These are phyloP conservation scores for Selenia dentaria DNA, from an alignment of 2,888 invertebrate genomes.

Conservation along the genomic window DNA sequence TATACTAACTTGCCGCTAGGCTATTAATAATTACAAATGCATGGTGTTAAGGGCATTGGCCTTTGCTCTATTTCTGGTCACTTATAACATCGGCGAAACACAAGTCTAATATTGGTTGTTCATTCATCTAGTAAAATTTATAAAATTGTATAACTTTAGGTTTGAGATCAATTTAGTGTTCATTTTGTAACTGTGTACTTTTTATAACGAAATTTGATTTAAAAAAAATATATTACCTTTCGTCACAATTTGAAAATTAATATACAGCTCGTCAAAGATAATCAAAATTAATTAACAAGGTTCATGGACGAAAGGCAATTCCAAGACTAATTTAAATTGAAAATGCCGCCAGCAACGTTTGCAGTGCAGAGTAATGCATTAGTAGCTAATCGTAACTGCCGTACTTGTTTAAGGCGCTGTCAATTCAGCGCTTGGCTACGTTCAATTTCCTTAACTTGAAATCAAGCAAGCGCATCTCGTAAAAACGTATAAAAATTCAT, in stretches of 20 bases:
- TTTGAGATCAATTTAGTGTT: no score
- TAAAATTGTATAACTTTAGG: no score
- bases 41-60: slow-evolving; percentile 25
- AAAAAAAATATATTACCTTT: no score
- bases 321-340: not conserved
- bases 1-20: not conserved
- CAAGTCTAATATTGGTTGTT: slow-evolving; percentile 12
- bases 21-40: slow-evolving; percentile 27
- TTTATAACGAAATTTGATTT: no score
- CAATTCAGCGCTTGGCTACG: no score
- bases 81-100: slow-evolving; percentile 9
- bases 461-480: no score
- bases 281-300: not conserved
- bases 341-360: not conserved
- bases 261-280: no score
- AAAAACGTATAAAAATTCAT: no score
- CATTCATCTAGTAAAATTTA: slow-evolving; percentile 1
- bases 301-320: not conserved
- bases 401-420: no score
- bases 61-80: slow-evolving; percentile 29
- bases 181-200: no score
- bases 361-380: not conserved
- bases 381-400: not conserved
- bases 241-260: no score
- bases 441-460: no score